These are phyloP conservation scores for Myzus persicae DNA, from an alignment of 1,140 invertebrate genomes.

Conservation along the genomic window DNA sequence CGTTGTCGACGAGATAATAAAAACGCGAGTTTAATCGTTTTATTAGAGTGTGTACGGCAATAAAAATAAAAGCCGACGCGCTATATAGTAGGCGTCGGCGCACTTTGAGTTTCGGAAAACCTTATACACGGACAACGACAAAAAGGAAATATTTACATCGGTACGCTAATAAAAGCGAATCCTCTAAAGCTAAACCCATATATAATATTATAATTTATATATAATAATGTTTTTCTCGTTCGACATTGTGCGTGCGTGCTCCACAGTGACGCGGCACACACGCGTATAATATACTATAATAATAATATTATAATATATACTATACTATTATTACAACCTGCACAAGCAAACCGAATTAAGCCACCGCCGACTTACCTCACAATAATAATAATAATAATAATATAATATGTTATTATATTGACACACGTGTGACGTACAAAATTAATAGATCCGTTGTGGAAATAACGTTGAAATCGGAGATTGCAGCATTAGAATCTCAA, in stretches of 20 bases:
- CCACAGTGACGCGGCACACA: not conserved
- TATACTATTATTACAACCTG: not conserved
- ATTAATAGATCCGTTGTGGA: not conserved
- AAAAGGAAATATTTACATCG: conserved; percentile 55
- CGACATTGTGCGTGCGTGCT: not conserved
- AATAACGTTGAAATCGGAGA: not conserved
- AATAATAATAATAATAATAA: conserved; percentile 15
- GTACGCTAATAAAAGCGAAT: conserved; percentile 56
- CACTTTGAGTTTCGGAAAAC: conserved; percentile 31
- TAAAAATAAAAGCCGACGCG: conserved; percentile 55
- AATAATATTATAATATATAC: not conserved
- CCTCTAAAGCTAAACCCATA: not conserved
- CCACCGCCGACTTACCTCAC: not conserved
- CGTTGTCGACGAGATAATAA: conserved; percentile 43
- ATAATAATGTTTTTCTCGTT: not conserved
- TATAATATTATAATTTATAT: not conserved
- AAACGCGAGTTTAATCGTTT: conserved; percentile 53
- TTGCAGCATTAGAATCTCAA: not conserved
- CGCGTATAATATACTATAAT: not conserved
- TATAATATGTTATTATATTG: not conserved
- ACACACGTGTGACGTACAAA: not conserved
- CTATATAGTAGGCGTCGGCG: conserved; percentile 24
- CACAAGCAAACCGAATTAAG: not conserved
- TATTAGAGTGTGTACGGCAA: conserved; percentile 34
- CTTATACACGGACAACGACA: not conserved